These are phyloP conservation scores for Rhagonycha fulva DNA, from an alignment of 2,888 invertebrate species.

Conservation along the genomic window DNA sequence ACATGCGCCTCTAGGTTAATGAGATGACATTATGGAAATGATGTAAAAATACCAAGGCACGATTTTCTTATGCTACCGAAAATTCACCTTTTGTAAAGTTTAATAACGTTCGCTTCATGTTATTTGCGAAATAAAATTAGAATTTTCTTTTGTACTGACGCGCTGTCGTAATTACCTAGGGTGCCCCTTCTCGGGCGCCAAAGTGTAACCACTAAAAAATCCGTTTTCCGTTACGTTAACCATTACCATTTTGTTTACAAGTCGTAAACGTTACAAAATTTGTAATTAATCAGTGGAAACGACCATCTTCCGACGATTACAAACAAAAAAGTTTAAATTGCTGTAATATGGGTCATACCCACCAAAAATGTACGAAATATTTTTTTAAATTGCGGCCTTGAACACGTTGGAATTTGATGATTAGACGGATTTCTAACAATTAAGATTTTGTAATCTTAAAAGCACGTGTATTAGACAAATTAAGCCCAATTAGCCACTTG, in stretches of 20 bases:
- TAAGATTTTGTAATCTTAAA: neutral
- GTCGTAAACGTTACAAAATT: neutral
- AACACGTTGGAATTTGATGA: neutral
- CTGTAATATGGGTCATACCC: neutral
- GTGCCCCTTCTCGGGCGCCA: neutral
- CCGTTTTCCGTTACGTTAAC: neutral
- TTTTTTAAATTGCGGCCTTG: neutral
- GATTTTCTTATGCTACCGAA: neutral
- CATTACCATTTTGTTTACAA: neutral
- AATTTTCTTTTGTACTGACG: neutral
- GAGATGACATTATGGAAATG: slow-evolving; percentile 10
- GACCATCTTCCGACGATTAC: neutral
- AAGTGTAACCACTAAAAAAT: neutral
- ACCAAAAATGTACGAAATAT: neutral
- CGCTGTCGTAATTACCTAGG: neutral
- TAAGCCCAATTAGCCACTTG: neutral
- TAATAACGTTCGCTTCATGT: neutral
- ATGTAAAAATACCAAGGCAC: slow-evolving; percentile 3
- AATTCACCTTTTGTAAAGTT: neutral
- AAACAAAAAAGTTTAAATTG: neutral
- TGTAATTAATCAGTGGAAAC: neutral
- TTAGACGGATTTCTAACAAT: neutral
- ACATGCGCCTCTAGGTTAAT: slow-evolving; percentile 9
- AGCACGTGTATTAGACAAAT: neutral
- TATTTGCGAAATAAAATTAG: neutral